Evolutionary conservation across 2,888 invertebrate genomes (phyloP).

Genomic region (Stratiomys singularior): DNA sequence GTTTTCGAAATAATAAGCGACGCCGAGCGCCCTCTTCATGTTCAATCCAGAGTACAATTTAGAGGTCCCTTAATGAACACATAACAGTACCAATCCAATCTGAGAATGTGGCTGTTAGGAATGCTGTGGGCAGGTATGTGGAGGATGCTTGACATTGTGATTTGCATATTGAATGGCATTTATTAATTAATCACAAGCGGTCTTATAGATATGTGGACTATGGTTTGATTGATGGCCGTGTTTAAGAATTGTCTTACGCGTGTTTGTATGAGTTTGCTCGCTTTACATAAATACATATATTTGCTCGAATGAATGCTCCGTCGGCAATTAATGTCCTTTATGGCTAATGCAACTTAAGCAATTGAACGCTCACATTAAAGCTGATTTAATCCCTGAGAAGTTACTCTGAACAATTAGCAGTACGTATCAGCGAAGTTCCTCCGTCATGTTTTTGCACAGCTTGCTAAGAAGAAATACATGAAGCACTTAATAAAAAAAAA

Average conservation of each 20-base stretch:
- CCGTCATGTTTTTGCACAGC: no score
- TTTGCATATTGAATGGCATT: constrained; percentile 26
- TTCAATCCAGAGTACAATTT: neutral
- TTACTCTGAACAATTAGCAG: no score
- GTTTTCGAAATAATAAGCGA: constrained; percentile 8
- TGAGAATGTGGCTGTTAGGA: neutral
- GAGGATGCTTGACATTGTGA: neutral
- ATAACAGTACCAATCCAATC: constrained; percentile 3
- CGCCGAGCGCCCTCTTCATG: neutral
- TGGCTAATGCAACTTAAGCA: no score
- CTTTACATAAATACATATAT: no score
- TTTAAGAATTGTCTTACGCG: neutral
- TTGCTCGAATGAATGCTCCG: no score
- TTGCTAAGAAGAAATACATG: no score
- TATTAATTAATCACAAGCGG: constrained; percentile 4
- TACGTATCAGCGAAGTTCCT: no score
- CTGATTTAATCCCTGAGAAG: no score
- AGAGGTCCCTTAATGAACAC: constrained; percentile 11
- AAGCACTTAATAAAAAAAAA: no score
- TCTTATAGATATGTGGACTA: neutral
- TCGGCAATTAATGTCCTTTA: no score
- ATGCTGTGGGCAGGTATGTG: neutral
- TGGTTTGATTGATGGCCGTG: constrained; percentile 1
- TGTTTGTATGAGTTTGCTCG: no score
- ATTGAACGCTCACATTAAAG: no score